A percentile compares a stretch with the other conserved stretches of the same genome.
phyloP scores from a whole-genome alignment of 1,140 invertebrate species.

The Pemphigus obesinymphae region DNA sequence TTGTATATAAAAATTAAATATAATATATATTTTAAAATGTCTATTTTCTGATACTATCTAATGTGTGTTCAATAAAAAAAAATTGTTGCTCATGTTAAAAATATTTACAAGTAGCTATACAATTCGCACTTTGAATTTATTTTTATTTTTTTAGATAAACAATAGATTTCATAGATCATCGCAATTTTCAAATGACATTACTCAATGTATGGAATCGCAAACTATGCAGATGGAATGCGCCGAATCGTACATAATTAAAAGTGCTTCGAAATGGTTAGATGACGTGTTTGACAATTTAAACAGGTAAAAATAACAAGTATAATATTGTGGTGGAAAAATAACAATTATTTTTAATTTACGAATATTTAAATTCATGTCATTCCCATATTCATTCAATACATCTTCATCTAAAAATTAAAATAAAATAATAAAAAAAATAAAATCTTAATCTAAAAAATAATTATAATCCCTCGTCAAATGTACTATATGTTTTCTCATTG shows the following conservation, averaged over 20 bases:
- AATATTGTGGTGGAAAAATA: too few species aligned
- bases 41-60: too few species aligned
- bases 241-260: neutral
- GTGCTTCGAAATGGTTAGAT: neutral
- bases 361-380: too few species aligned
- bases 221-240: neutral
- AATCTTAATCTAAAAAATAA: neutral
- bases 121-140: neutral
- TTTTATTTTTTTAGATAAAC: neutral
- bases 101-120: too few species aligned
- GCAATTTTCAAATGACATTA: neutral
- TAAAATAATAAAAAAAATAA: neutral
- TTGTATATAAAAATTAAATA: too few species aligned
- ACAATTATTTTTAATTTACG: too few species aligned
- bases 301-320: neutral
- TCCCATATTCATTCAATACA: too few species aligned
- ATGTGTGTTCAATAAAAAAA: too few species aligned
- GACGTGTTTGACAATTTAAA: neutral
- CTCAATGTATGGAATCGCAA: slow-evolving; percentile 22
- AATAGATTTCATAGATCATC: neutral
- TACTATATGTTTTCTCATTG: too few species aligned
- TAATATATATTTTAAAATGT: neutral
- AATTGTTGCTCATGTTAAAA: too few species aligned
- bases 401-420: neutral
- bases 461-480: too few species aligned